A percentile compares a stretch with the other conserved stretches of the same genome.
phyloP scores from a whole-genome alignment of 2,888 invertebrate genomes.

The Agrotis clavis region DNA sequence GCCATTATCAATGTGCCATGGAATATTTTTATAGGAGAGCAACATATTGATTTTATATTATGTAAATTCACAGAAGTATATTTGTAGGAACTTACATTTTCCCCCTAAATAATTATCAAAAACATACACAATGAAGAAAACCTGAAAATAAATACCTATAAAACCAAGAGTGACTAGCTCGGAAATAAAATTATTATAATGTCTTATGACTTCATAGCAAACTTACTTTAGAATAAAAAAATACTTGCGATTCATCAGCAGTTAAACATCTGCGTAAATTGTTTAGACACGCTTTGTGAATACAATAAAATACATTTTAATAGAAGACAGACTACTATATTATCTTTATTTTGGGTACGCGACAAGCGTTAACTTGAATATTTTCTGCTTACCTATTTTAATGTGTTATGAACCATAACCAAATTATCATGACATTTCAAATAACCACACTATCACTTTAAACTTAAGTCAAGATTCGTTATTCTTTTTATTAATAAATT shows the following conservation, averaged over 20 bases:
- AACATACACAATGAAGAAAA: not conserved
- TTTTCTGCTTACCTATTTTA: slow-evolving; percentile 59
- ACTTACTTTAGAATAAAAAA: too few relatives aligned
- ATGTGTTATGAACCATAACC: slow-evolving; percentile 11
- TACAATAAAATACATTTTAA: not conserved
- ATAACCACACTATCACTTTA: slow-evolving; percentile 71
- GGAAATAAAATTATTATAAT: not conserved
- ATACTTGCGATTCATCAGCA: not conserved
- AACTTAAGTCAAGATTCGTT: slow-evolving; percentile 69
- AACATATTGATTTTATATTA: too few relatives aligned
- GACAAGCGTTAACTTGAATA: slow-evolving; percentile 17
- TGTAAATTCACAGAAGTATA: not conserved
- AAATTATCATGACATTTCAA: slow-evolving; percentile 72
- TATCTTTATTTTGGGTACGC: slow-evolving; percentile 23
- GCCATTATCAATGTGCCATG: not conserved
- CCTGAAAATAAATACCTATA: not conserved
- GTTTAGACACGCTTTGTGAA: not conserved
- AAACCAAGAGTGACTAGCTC: not conserved
- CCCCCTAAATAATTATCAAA: too few relatives aligned
- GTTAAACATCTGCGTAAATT: not conserved
- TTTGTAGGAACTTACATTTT: not conserved
- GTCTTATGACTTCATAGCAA: not conserved
- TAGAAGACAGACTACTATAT: slow-evolving; percentile 10
- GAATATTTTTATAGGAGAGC: not conserved
- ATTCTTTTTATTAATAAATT: slow-evolving; percentile 70